A percentile compares a stretch with the other conserved stretches of the same genome.
phyloP scores from a whole-genome alignment of 2,888 invertebrate genomes.

The Calameuta pallipes region DNA sequence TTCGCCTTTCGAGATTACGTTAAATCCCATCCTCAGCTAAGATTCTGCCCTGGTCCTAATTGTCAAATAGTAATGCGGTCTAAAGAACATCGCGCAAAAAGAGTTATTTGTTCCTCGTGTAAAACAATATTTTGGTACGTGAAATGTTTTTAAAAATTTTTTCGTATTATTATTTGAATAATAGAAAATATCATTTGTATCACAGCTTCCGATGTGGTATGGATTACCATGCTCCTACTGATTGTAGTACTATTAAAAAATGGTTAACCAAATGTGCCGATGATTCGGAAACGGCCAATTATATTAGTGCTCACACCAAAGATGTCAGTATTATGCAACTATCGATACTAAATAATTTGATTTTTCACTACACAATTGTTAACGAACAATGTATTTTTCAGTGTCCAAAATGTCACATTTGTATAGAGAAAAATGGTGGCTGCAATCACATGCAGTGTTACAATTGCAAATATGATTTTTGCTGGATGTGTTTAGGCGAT shows the following conservation, averaged over 20 bases:
- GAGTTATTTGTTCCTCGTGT: slow-evolving; percentile 90
- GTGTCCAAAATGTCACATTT: slow-evolving; percentile 99
- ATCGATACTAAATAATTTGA: background rate
- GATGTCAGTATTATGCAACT: slow-evolving; percentile 69
- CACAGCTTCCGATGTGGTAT: slow-evolving; percentile 88
- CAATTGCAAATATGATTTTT: slow-evolving; percentile 97
- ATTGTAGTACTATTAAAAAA: slow-evolving; percentile 93
- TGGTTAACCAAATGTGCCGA: slow-evolving; percentile 99
- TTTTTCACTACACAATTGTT: background rate
- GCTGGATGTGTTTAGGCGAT: slow-evolving; percentile 99
- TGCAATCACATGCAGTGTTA: slow-evolving; percentile 99
- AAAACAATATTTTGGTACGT: slow-evolving; percentile 88
- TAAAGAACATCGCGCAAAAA: slow-evolving; percentile 83
- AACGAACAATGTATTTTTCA: slow-evolving; percentile 47
- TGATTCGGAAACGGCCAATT: slow-evolving; percentile 99
- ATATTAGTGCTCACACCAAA: slow-evolving; percentile 98
- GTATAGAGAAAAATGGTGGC: slow-evolving; percentile 99
- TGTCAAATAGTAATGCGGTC: slow-evolving; percentile 92
- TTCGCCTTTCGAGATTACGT: slow-evolving; percentile 97
- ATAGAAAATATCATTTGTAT: background rate
- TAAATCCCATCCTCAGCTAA: slow-evolving; percentile 88
- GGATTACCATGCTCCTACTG: slow-evolving; percentile 98
- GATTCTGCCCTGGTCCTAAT: slow-evolving; percentile 97
- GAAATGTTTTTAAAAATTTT: slow-evolving; percentile 7
- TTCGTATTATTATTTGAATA: background rate